Evolutionary conservation across 1,140 invertebrate species (phyloP).

Genomic region (Chymomyza costata): DNA sequence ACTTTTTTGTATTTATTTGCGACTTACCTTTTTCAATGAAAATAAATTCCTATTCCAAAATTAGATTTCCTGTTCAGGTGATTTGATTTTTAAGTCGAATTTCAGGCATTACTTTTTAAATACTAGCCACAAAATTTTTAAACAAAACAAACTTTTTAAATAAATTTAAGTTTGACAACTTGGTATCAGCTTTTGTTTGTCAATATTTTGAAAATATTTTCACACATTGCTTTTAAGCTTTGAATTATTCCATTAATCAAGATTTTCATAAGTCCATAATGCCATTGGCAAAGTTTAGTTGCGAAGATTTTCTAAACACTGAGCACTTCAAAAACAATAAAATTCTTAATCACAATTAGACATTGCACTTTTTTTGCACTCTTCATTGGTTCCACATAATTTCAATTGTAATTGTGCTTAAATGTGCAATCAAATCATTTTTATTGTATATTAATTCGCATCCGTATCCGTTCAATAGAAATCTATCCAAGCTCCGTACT

Average conservation of each 20-base stretch:
- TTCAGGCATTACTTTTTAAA: constrained; percentile 26
- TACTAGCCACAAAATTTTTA: constrained; percentile 19
- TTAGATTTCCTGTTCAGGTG: constrained; percentile 14
- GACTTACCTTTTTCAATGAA: constrained; percentile 38
- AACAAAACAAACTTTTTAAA: constrained; percentile 18
- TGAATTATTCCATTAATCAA: constrained; percentile 34
- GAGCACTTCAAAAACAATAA: constrained; percentile 48
- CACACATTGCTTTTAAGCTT: constrained; percentile 36
- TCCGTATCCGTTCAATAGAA: constrained; percentile 44
- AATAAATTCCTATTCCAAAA: constrained; percentile 38
- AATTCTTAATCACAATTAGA: constrained; percentile 53
- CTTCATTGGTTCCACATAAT: constrained; percentile 16
- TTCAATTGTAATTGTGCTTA: constrained; percentile 17
- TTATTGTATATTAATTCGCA: constrained; percentile 23
- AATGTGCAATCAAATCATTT: constrained; percentile 19
- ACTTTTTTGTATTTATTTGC: neutral
- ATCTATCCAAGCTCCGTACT: too few relatives aligned
- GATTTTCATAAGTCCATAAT: constrained; percentile 21
- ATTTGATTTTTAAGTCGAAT: constrained; percentile 24
- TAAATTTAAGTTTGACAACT: constrained; percentile 5
- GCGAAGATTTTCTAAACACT: too few relatives aligned
- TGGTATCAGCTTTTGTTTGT: constrained; percentile 30
- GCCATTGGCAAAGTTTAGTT: constrained; percentile 2
- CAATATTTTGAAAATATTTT: constrained; percentile 16
- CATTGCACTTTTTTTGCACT: constrained; percentile 69